Conservation (phyloP, 2,797 vertebrate species). For the Oreochromis grahami region DNA sequence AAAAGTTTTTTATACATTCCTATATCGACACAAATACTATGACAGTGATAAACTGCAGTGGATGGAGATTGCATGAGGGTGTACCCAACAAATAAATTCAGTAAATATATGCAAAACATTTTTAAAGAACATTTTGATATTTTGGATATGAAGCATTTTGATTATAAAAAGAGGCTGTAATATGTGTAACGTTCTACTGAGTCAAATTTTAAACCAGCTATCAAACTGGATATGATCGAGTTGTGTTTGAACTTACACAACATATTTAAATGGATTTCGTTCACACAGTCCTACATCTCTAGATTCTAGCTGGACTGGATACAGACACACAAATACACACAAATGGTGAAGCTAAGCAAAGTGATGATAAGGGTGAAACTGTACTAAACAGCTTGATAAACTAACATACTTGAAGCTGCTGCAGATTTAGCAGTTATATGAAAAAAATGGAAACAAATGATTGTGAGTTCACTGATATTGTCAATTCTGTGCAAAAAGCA, state of each 20-base stretch:
- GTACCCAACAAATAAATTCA: background rate
- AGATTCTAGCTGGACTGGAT: background rate
- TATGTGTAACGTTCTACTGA: background rate
- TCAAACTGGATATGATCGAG: background rate
- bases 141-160: background rate
- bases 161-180: background rate
- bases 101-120: background rate
- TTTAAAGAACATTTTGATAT: background rate
- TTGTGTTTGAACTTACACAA: background rate
- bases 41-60: background rate
- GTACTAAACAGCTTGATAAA: background rate
- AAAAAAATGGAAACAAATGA: background rate
- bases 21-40: background rate
- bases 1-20: background rate
- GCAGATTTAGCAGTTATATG: background rate
- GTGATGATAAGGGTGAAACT: background rate
- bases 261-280: background rate
- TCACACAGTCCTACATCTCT: background rate
- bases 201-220: background rate
- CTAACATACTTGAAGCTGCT: background rate
- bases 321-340: background rate
- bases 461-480: background rate
- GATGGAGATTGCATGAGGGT: background rate
- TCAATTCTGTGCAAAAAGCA: background rate
- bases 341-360: background rate